Base-by-base conservation (phyloP, 2,888 invertebrate species). In the Lacanobia wlatinum region DNA sequence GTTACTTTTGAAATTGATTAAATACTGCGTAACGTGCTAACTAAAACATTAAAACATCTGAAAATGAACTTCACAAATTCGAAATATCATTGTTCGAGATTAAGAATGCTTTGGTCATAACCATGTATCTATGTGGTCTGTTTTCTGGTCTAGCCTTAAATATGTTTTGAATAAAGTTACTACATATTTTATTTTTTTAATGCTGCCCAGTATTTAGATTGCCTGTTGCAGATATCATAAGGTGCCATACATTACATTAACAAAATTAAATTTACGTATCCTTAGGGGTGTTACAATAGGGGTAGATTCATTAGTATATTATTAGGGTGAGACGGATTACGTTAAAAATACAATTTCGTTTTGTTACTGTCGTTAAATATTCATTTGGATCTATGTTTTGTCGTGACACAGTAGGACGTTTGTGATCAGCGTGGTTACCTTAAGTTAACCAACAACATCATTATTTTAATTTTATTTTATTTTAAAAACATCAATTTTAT, bases 1-100 rank as follows among this genome's bases (percentile, higher is more conserved):
- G 80, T 80, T 73, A 82, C n/a, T 38, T 73, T 73, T 56, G 40
- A 62, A 43, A 43, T 59, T 10, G 34, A n/a, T 9, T 18, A 28
- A 48, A 40, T 2, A 65, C 65, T 66, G 80, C 63, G n/a, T 67
- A 73, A 79, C 66, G 62, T 80, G 83, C 79, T 73, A 83, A 79
- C 80, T 78, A 56, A 60, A 43, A n/a, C 23, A 62, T 40, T n/a
- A 64, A 55, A 65, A n/a, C 5, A 62, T 28, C 23, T 18, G 23
- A 18, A 28, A 43, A 55, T 61, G 38, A 48, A 46, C 23, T 70
- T 53, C 6, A 38, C 43, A 55, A 63, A 79, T 56, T 56, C 23
- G 4, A 60, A 50, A 56, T 50, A 48, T 34, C 21, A 76, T 18
- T 52, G 23, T 66, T 18, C 23, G 18, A 38, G 10, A 43, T n/a